Base-by-base conservation (phyloP, 2,888 invertebrate genomes). In the Phanerotoma sp. region DNA sequence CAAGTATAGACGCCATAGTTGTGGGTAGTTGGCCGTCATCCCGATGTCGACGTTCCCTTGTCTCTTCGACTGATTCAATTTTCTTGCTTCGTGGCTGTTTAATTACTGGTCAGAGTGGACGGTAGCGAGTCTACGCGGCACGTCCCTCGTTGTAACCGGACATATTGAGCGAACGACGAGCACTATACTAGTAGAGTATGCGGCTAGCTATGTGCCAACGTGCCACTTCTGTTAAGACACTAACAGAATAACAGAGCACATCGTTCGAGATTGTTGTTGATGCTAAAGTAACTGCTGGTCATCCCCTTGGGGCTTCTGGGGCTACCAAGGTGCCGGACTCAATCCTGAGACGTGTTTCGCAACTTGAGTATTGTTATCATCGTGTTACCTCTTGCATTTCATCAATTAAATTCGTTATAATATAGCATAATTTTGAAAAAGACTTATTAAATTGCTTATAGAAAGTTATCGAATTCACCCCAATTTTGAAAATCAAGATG, bases 51-150 rank as follows among this genome's bases (percentile, higher is more conserved):
- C 70, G 73, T 65, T 73, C 72, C 77, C 75, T 76, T 73, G 74
- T 75, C 77, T 76, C 74, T 73, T 71, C 66, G 73, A 75, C 76
- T 75, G 76, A 77, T 77, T 77, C 77, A 77, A 77, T 77, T 77
- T 77, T 73, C 71, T 67, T 70, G 69, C 70, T 70, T 73, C 74
- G 74, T 73, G 73, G 77, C 74, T 75, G 77, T 76, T 77, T 76
- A 77, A 77, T 77, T 77, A 77, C 77, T 70, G 74, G 68, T 67
- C 69, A 69, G 67, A 73, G 74, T 74, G 75, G 74, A 72, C 70
- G 66, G 63, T 65, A 66, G 67, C 58, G 21, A 25, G 50, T 48
- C 51, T 32, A 30, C 38, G 42, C 22, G 41, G 41, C 56, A 45
- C 53, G 42, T 44, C 46, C 50, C 40, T 45, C 41, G 33, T 44